Base-by-base conservation (phyloP, 2,888 invertebrate species). In the Drosophila nr. fundita region DNA sequence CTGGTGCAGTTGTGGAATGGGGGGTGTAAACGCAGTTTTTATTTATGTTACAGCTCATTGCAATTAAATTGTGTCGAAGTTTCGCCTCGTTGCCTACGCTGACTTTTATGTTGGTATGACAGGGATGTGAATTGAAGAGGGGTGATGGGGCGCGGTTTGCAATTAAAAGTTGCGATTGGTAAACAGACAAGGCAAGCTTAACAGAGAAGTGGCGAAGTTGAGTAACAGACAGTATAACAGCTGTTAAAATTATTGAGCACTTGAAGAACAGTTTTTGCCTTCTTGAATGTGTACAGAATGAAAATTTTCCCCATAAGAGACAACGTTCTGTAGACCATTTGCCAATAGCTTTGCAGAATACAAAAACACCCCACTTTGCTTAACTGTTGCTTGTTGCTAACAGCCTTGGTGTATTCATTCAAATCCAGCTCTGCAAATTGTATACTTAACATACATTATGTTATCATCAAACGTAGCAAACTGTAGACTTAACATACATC, bases 31-130 rank as follows among this genome's bases (percentile, higher is more conserved):
- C 73, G 42, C 60, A 77, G 70, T 81, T 67, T 34, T 50, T 54
- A 64, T 73, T 76, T 71, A 73, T 55, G 66, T 70, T 78, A 54
- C 69, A 52, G 61, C 63, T 69, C 63, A 83, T 65, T 69, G 82
- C 80, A 68, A 80, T 85, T 84, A 83, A 84, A 81, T 78, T 79
- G 77, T 29, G 72, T 40, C 52, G 52, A 57, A 45, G 61, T 52
- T 65, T 53, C 52, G 55, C 24, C 48, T 34, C 45, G 67, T 27
- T 69, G 68, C 69, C 55, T 72, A 15, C 57, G 48, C 52, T 50
- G 60, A 29, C 65, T 60, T 57, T 80, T 68, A 30, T 29, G 32
- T n/a, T 7, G n/a, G 15, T 7, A 0, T 27, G 40, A 15, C 15
- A 15, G 29, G 11, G 38, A 1, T 7, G 7, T 2, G 2, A 2